Percentiles rank a stretch among this genome's conserved stretches.
phyloP scores from a whole-genome alignment of 2,797 vertebrate genomes.

The Ciconia nigra region DNA sequence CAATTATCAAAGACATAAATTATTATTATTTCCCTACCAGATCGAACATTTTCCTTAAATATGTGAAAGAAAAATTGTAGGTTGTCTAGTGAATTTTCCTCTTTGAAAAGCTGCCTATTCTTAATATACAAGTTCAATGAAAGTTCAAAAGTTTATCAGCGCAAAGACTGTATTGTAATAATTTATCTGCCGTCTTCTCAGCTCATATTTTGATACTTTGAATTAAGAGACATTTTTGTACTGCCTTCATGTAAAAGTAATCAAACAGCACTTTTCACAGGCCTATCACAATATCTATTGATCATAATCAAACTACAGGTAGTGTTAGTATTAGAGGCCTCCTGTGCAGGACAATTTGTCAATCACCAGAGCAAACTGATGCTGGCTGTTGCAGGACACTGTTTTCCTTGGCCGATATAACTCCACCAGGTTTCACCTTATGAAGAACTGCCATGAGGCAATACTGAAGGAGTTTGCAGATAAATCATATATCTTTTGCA shows the following conservation, averaged over 20 bases:
- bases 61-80: constrained; percentile 79
- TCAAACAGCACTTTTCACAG: constrained; percentile 61
- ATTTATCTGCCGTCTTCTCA: constrained; percentile 58
- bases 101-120: constrained; percentile 72
- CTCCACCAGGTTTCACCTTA: neutral
- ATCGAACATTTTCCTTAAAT: constrained; percentile 72
- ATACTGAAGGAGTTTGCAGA: neutral
- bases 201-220: constrained; percentile 51
- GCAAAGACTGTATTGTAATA: constrained; percentile 66
- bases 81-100: constrained; percentile 75
- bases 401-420: constrained; percentile 39
- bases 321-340: neutral
- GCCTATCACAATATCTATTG: constrained; percentile 51
- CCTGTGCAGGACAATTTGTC: constrained; percentile 12
- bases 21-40: constrained; percentile 78
- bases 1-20: constrained; percentile 79
- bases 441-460: neutral
- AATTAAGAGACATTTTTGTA: constrained; percentile 40
- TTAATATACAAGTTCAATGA: constrained; percentile 75
- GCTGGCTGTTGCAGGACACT: neutral
- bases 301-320: constrained; percentile 60
- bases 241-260: constrained; percentile 54
- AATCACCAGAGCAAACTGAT: constrained; percentile 42
- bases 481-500: neutral
- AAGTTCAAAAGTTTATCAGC: constrained; percentile 78